Base-by-base conservation (phyloP, 2,888 invertebrate species). In the Peribatodes rhomboidaria region DNA sequence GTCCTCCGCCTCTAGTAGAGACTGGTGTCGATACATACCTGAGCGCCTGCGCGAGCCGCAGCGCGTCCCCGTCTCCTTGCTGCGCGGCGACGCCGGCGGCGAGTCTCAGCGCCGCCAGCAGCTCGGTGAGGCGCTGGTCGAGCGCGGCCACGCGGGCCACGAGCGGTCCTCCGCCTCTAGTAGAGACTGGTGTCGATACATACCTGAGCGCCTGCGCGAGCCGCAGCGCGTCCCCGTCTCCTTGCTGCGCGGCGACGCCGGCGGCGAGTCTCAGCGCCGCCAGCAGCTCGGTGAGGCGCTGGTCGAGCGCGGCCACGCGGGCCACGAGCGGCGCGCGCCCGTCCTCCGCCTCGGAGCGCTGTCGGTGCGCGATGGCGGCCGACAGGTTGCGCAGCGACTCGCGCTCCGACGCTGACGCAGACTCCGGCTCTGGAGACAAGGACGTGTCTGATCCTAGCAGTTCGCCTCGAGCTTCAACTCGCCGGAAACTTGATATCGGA, bases 321-420 rank as follows among this genome's bases (percentile, higher is more conserved):
- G 81, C 82, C 62, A 82, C 75, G 74, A 82, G 80, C 66, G 84
- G 75, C 52, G 85, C 89, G 75, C 84, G 85, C 83, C 83, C 87
- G 76, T 93, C 95, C 80, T 94, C 94, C 50, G 94, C 92, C 80
- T 95, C 95, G 67, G 94, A 94, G 72, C 95, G 95, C 78, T 97
- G 96, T 0, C 97, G 94, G 79, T 95, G 94, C 53, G 96, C 94
- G 80, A 97, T 97, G 57, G 97, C 96, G 74, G 96, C 96, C 0
- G 97, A 96, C 9, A 97, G 88, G 84, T 96, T 97, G 77, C 96
- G 96, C 44, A 97, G 93, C 44, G 97, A 97, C 79, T 97, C 97
- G 72, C 94, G 94, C 74, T 93, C 93, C 8, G 91, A 90, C 74
- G 74, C 93, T 67, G 85, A 88, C 9, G 77, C 84, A 0, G 86